Base-by-base conservation (phyloP, 2,113 vertebrate species). In the Spea bombifrons region DNA sequence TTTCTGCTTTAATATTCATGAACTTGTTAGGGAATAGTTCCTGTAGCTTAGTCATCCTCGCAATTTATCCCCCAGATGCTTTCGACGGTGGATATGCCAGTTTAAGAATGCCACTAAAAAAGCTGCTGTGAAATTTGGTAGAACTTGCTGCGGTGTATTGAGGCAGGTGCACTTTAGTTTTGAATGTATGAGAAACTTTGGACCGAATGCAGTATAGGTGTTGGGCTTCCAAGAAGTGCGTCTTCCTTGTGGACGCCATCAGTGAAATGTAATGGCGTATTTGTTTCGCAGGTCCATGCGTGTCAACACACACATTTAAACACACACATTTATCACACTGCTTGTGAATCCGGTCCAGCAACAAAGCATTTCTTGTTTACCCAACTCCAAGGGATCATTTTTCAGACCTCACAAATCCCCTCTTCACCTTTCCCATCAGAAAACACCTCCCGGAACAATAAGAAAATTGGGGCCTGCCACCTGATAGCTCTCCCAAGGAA, bases 381-480 rank as follows among this genome's bases (percentile, higher is more conserved):
- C 85, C 88, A 88, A 87, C 87, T 85, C 49, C 0, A 82, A 86
- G 86, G 88, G 88, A 83, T 90, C 83, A 10, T 69, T 88, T 90
- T 90, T 87, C 87, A 89, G 84, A 87, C 83, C 86, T 86, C 87
- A 85, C 88, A 89, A 88, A 88, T 87, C 77, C 87, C 90, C 88
- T 79, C 87, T 90, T 90, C 89, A 89, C 88, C 87, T 88, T 90
- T 90, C 88, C 87, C 89, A 90, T 88, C 88, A 89, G 87, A 89
- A 89, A 89, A 90, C 88, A 88, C 89, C 88, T 89, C 86, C 82
- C 0, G 48, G 86, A 90, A 89, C 89, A 88, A 89, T 87, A 82
- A 87, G 84, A 88, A 88, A 91, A 89, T 85, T 80, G 86, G 87
- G 88, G 0, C 53, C 89, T 5, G 88, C 85, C 86, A 91, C 87